A percentile compares a stretch with the other conserved stretches of the same genome.
These are phyloP conservation scores for Galaxias olidus DNA, from an alignment of 2,797 vertebrate genomes.

Conservation along the genomic window DNA sequence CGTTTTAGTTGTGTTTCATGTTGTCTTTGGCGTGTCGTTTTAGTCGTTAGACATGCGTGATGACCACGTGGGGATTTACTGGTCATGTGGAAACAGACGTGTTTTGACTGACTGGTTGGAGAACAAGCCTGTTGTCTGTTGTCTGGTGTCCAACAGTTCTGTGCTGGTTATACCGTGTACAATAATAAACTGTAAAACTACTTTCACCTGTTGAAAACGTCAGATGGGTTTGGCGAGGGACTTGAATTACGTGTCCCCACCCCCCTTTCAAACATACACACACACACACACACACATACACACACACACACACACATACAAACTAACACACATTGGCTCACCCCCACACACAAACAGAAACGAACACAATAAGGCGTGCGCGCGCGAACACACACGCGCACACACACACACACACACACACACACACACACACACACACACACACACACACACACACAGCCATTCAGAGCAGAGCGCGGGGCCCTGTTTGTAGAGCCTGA, in stretches of 20 bases:
- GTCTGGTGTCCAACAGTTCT: no score
- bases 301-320: not conserved
- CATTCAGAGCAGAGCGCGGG: slow-evolving; percentile 25
- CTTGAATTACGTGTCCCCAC: slow-evolving; percentile 21
- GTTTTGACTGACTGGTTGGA: no score
- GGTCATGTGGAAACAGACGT: no score
- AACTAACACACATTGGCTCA: slow-evolving; percentile 12
- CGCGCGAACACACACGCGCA: not conserved
- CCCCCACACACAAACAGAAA: not conserved
- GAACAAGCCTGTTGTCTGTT: no score
- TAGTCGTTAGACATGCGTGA: no score
- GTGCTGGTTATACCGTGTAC: no score
- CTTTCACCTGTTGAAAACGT: not conserved
- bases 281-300: not conserved
- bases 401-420: not conserved
- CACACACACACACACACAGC: not conserved
- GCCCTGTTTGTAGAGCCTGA: slow-evolving; percentile 33
- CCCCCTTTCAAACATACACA: not conserved
- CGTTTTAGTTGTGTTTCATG: no score
- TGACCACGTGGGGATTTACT: no score
- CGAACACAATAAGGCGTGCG: no score
- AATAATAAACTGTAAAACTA: no score
- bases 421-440: not conserved
- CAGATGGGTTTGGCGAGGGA: slow-evolving; percentile 9
- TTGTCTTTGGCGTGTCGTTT: no score